Conservation (phyloP, 2,888 invertebrate genomes). For the Megalurothrips usitatus region DNA sequence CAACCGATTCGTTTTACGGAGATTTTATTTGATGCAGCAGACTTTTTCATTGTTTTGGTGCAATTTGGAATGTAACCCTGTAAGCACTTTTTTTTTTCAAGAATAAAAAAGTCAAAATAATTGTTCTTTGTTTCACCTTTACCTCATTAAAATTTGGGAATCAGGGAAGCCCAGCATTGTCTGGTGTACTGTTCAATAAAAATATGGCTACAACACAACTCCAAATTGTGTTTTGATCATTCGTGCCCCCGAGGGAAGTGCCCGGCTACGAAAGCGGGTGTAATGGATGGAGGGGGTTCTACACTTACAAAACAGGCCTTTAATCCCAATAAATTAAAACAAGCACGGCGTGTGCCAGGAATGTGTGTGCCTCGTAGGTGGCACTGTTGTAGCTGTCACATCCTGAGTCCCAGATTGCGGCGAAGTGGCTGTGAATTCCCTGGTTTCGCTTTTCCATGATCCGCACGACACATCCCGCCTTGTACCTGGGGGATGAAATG, state of each 20-base stretch:
- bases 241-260: too few species aligned
- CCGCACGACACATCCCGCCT: background rate
- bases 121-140: too few species aligned
- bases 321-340: background rate
- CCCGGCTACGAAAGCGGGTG: too few species aligned
- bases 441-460: background rate
- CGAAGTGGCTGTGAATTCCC: background rate
- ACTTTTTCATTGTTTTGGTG: background rate
- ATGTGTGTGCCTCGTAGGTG: background rate
- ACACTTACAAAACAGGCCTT: background rate
- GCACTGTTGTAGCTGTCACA: background rate
- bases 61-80: background rate
- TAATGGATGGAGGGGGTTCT: too few species aligned
- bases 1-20: background rate
- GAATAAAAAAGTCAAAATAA: background rate
- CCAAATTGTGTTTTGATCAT: too few species aligned
- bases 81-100: slow-evolving; percentile 7
- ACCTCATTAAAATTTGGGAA: too few species aligned
- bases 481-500: background rate
- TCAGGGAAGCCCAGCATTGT: too few species aligned
- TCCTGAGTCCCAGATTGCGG: background rate
- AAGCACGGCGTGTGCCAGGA: background rate
- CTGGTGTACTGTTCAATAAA: too few species aligned
- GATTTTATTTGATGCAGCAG: background rate
- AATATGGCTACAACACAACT: too few species aligned